Evolutionary conservation across 2,888 invertebrate species (phyloP).

Genomic region (Xestoiulus laeticollis): DNA sequence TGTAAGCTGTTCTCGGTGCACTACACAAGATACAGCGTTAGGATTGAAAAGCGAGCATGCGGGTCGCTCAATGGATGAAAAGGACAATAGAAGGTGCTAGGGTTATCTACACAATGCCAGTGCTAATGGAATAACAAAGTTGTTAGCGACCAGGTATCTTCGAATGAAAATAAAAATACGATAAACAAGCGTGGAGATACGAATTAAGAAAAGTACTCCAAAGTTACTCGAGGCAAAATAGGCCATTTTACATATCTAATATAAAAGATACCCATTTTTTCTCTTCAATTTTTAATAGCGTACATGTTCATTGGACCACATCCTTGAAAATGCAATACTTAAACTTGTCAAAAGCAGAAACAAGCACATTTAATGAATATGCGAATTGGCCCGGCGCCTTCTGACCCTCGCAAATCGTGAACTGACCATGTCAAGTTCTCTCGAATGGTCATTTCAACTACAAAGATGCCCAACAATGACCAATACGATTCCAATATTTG

Average conservation of each 20-base stretch:
- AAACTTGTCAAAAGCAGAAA: neutral
- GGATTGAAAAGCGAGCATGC: neutral
- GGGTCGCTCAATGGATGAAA: neutral
- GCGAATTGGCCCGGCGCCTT: neutral
- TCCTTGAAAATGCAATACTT: neutral
- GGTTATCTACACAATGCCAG: neutral
- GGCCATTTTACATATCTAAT: too few relatives aligned
- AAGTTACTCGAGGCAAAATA: too few relatives aligned
- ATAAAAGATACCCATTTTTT: too few relatives aligned
- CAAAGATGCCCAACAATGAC: neutral
- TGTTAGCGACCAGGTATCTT: neutral
- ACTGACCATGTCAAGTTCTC: neutral
- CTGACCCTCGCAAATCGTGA: slow-evolving; percentile 28
- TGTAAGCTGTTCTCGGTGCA: slow-evolving; percentile 41
- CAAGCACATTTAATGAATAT: neutral
- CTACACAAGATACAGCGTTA: neutral
- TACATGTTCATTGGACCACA: neutral
- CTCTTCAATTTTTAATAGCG: neutral
- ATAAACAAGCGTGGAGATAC: too few relatives aligned
- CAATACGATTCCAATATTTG: neutral
- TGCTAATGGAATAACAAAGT: neutral
- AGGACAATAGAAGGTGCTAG: neutral
- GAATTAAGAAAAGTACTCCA: too few relatives aligned
- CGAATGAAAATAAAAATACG: too few relatives aligned
- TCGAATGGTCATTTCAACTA: neutral